Evolutionary conservation across 2,113 vertebrate genomes (phyloP), one percentile per base, ranked within the genome.

Genomic region (Sphyrna mokarran): DNA sequence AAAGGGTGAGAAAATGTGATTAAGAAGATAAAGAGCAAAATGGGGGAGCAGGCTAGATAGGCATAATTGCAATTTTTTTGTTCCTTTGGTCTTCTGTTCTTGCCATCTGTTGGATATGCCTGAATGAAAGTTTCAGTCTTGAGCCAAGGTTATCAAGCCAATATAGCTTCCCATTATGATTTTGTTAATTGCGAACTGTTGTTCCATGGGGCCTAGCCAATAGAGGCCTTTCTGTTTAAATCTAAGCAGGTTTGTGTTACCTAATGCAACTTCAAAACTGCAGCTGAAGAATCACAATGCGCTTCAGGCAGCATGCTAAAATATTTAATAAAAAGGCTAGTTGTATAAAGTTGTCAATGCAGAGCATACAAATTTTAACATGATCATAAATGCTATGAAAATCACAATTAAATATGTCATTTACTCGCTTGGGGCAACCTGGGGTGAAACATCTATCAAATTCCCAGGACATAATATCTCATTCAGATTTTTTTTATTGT

Each of bases 301-400:
- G 89, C 89, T 91, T 91, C 89, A 66, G 89, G 61, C 89, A 91
- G 61, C 20, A 91, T 61, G 26, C 29, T 91, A 91, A 91, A 91
- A 66, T 66, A 66, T 91, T n/a, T n/a, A 66, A 63, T 91, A 61
- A 66, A 91, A 91, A 61, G 5, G 58, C 61, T 37, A 66, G 54
- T 89, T 61, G 54, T 58, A 61, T 61, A 33, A 89, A 90, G 58
- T 90, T 91, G 89, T 66, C 89, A 91, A 91, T 66, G 61, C 33
- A 66, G 29, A 91, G 58, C 48, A 91, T 37, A 91, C 33, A 91
- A 91, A 91, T 91, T 33, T 33, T 37, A 91, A 66, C 16, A 63
- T 20, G 89, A 66, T 91, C 61, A 66, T 66, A 91, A 91, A 91
- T 91, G 61, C 61, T n/a, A 66, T 91, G 20, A 91, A 37, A 91